A percentile compares a stretch with the other conserved stretches of the same genome.
phyloP scores from a whole-genome alignment of 2,888 invertebrate genomes.

The Nipponacmea schrenckii region DNA sequence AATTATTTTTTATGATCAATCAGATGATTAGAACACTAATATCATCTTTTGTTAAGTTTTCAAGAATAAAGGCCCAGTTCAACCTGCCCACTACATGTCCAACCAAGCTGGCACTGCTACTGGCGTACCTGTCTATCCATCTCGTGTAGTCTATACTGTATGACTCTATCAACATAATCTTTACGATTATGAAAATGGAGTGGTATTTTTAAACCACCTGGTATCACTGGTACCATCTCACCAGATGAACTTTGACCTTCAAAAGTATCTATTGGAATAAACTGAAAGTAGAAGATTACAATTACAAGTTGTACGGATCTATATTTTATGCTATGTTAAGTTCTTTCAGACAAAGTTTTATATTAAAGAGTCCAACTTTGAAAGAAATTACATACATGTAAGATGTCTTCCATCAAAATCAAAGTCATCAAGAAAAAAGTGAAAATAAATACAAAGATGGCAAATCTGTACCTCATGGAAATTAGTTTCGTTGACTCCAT shows the following conservation, averaged over 20 bases:
- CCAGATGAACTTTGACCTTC: conserved; percentile 74
- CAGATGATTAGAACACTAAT: too few species aligned
- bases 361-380: too few species aligned
- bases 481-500: conserved; percentile 73
- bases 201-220: conserved; percentile 74
- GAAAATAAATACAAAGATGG: not conserved
- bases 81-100: too few species aligned
- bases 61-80: too few species aligned
- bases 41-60: too few species aligned
- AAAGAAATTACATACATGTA: too few species aligned
- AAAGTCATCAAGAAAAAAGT: not conserved
- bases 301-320: not conserved
- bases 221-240: conserved; percentile 73
- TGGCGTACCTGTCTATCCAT: conserved; percentile 75
- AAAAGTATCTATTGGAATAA: conserved; percentile 75
- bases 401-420: not conserved
- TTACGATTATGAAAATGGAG: conserved; percentile 73
- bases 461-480: conserved; percentile 71
- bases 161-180: conserved; percentile 74
- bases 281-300: conserved; percentile 40
- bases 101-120: too few species aligned
- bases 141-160: conserved; percentile 74
- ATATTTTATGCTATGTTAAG: too few species aligned
- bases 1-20: too few species aligned
- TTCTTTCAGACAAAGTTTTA: too few species aligned